These are phyloP conservation scores for Hetaerina titia DNA, from an alignment of 2,888 invertebrate species.

Conservation along the genomic window DNA sequence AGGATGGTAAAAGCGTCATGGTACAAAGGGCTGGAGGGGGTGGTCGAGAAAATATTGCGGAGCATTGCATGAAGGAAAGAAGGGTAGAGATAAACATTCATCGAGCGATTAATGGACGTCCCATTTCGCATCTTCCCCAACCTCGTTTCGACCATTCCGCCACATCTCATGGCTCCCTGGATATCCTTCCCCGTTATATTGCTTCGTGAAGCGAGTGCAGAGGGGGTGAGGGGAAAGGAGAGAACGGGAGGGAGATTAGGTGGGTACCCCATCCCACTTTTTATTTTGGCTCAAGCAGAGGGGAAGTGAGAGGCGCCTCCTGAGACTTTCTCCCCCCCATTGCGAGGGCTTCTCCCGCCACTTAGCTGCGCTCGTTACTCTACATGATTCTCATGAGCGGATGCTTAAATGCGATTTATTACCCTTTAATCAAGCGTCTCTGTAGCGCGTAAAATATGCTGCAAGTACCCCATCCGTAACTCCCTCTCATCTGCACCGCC, in stretches of 20 bases:
- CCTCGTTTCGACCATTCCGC: not conserved
- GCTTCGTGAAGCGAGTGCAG: no score
- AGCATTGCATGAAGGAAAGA: not conserved
- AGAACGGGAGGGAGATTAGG: not conserved
- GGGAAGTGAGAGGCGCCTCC: not conserved
- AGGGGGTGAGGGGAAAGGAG: not conserved
- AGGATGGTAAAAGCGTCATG: not conserved
- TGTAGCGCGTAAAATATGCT: not conserved
- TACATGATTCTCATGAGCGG: conserved; percentile 14
- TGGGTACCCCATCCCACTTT: not conserved
- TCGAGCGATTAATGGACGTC: not conserved
- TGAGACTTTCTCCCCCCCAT: not conserved
- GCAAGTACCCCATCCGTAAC: conserved; percentile 14
- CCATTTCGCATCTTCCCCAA: not conserved
- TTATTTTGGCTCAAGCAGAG: not conserved
- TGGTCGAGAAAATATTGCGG: not conserved
- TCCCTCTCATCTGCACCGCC: not conserved
- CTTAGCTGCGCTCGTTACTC: conserved; percentile 2
- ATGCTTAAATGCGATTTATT: conserved; percentile 24
- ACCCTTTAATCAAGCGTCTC: conserved; percentile 22
- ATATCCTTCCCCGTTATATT: not conserved
- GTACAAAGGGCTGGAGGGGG: not conserved
- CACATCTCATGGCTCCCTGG: no score
- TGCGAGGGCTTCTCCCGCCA: not conserved
- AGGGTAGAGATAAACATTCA: not conserved